Percentiles rank a stretch among this genome's conserved stretches.
Evolutionary conservation across 1,140 invertebrate genomes (phyloP).

Genomic region (Aphelinus atriplicis): DNA sequence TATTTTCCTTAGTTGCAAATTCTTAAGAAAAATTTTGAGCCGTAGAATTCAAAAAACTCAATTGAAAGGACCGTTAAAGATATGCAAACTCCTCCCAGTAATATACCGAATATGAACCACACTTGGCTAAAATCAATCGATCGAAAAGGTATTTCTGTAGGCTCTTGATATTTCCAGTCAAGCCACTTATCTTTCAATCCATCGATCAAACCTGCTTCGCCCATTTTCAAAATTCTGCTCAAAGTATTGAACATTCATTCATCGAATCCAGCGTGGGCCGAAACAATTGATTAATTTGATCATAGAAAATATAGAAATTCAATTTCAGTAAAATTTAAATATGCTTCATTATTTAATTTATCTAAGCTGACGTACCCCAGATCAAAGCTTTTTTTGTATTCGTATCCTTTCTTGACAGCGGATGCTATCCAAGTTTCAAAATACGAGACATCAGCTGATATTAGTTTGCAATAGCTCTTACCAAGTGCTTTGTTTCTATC

Average conservation of each 20-base stretch:
- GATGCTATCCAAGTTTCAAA: constrained; percentile 42
- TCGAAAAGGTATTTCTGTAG: constrained; percentile 5
- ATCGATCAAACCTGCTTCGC: constrained; percentile 44
- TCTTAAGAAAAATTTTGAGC: too few relatives aligned
- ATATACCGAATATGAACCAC: constrained; percentile 40
- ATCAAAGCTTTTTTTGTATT: constrained; percentile 45
- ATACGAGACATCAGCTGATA: neutral
- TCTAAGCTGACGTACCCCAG: constrained; percentile 30
- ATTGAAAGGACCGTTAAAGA: constrained; percentile 39
- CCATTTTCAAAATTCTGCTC: constrained; percentile 43
- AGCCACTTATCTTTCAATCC: constrained; percentile 43
- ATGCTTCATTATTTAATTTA: too few relatives aligned
- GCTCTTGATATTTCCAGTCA: constrained; percentile 1
- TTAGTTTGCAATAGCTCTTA: constrained; percentile 32
- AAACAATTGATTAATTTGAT: too few relatives aligned
- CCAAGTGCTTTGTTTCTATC: constrained; percentile 30
- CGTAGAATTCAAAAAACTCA: constrained; percentile 14
- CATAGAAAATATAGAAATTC: too few relatives aligned
- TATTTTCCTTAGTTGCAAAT: too few relatives aligned
- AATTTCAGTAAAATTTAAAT: too few relatives aligned
- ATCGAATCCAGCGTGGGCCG: too few relatives aligned
- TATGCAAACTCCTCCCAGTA: constrained; percentile 20
- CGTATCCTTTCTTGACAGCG: constrained; percentile 30
- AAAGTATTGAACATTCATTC: too few relatives aligned
- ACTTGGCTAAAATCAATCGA: constrained; percentile 46